Conservation (phyloP, 2,113 vertebrate species). For the Onychostruthus taczanowskii region DNA sequence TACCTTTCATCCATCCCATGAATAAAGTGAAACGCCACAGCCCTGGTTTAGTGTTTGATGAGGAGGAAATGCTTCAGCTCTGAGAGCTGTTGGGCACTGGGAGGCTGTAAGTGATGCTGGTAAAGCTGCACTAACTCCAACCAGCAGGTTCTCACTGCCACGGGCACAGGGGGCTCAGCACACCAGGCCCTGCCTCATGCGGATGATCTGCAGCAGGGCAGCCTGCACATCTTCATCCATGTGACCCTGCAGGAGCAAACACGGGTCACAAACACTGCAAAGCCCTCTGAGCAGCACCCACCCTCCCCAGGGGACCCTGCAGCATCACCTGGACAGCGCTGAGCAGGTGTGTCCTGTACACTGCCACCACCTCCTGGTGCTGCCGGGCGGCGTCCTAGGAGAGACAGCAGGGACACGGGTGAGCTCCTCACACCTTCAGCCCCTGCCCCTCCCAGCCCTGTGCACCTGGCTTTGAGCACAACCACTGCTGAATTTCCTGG, state of each 20-base stretch:
- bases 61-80: not conserved
- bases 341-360: conserved; percentile 95
- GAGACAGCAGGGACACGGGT: not conserved
- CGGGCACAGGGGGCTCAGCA: conserved; percentile 74
- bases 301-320: not conserved
- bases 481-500: not conserved
- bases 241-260: conserved; percentile 82
- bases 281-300: not conserved
- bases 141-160: not conserved
- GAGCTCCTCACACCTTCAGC: not conserved
- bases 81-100: not conserved
- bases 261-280: fast-evolving
- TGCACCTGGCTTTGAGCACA: too few relatives aligned
- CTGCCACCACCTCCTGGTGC: conserved; percentile 93
- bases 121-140: fast-evolving
- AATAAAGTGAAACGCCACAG: not conserved
- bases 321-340: conserved; percentile 91
- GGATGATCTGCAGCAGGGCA: conserved; percentile 94
- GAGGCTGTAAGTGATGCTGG: not conserved
- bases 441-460: not conserved
- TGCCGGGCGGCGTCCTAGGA: conserved; percentile 88
- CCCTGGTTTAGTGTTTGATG: not conserved
- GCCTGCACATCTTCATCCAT: conserved; percentile 99
- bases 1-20: not conserved
- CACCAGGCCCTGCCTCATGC: conserved; percentile 94